Base-by-base conservation (phyloP, 2,113 vertebrate genomes). In the Andinoacara biseriatus region DNA sequence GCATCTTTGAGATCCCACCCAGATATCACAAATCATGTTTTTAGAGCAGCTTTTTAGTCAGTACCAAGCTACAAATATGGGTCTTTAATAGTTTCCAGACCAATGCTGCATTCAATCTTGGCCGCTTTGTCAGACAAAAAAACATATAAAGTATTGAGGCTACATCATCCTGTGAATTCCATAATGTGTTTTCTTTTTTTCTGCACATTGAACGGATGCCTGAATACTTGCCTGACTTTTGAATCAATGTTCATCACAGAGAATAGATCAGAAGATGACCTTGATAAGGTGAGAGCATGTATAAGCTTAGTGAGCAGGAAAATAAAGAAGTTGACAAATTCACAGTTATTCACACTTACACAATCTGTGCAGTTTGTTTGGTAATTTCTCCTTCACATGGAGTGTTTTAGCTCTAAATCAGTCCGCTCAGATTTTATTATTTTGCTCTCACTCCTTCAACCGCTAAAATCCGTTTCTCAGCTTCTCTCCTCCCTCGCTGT, bases 391-490 rank as follows among this genome's bases (percentile, higher is more conserved):
- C 61, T 75, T 78, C 33, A n/a, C 22, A 5, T 24, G 6, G 1
- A n/a, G 38, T 62, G 6, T 35, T 52, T 58, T 8, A 17, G 1
- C 61, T 63, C 20, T 17, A 22, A 61, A 17, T 77, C 26, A 63
- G 6, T 69, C 38, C 10, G 7, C 8, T 33, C n/a, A 11, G 18
- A 22, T 65, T 72, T 77, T 60, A 38, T 40, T 24, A 74, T 22
- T 46, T 54, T 20, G 33, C 31, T 29, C 67, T 38, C 58, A 75
- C n/a, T 74, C 40, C 40, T 26, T 59, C 54, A 5, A 33, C 24
- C 17, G 7, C 58, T 43, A 78, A 90, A 82, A 13, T 77, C 54
- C 76, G 58, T 72, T 69, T 14, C 46, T 86, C 91, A 83, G 84
- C 86, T 58, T 11, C 10, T 52, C 20, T 3, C 29, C 62, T 29